Base-by-base conservation (phyloP, 2,888 invertebrate species). In the Pseudococcus viburni region DNA sequence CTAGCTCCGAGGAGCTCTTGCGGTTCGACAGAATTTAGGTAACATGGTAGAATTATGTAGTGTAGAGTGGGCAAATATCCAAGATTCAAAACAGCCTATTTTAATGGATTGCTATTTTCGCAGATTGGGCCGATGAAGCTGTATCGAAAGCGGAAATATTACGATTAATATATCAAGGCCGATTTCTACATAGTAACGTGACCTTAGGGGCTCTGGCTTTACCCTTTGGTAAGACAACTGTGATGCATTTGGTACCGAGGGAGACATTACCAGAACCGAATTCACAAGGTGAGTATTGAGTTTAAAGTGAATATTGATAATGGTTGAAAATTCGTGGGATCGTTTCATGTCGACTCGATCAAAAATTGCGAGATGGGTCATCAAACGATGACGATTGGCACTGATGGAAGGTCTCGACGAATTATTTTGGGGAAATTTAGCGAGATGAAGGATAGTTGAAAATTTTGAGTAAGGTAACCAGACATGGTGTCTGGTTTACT, bases 181-280 rank as follows among this genome's bases (percentile, higher is more conserved):
- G 99, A 91, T 99, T 99, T 94, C 94, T 99, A 92, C 99, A 99
- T 94, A 99, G 99, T 94, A 99, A 98, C 93, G 99, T 99, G 92
- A 99, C 98, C 91, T 94, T 99, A 92, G 98, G 98, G 92, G 99
- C 99, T 91, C 95, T 99, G 91, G 98, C 98, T 92, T 95, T 99
- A 93, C 97, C 98, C 90, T 95, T 96, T 91, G 99, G 99, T 91
- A 98, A 98, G 93, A 99, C 99, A 91, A 98, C 99, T 92, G 99
- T 99, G 92, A 99, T 99, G 99, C 99, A 99, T 94, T 95, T 99
- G 91, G 99, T 99, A 92, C 98, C 99, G 91, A 95, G 99, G 93
- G 99, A 99, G 93, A 99, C 98, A 93, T 94, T 99, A 93, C 99
- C 99, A 91, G 99, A 99, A 94, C 99, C 99, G 91, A 99, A 99